Evolutionary conservation across 2,797 vertebrate species (phyloP), one percentile per base, ranked within the genome.

Genomic region (Channallabes apus): DNA sequence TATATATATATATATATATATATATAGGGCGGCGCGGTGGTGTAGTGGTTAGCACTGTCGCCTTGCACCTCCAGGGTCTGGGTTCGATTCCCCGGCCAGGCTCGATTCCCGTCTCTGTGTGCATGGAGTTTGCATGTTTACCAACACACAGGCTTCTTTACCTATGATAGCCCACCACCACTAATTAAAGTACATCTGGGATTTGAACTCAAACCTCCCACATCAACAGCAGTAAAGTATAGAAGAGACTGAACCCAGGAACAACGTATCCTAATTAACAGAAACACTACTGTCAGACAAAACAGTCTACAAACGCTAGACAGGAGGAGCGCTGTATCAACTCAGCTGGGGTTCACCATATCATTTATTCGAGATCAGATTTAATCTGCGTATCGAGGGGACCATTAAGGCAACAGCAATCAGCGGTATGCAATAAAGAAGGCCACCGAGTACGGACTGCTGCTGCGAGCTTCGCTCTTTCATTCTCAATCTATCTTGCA

Each of bases 331-430:
- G 76, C 58, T 61, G 32, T 14, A 78, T 27, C 24, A 61, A 61
- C 56, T 78, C 32, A 24, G 76, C 54, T 8, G 22, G 84, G 62
- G 58, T 27, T 75, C 41, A n/a, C 58, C 46, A 32, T 81, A 65
- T 81, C 56, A 51, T 41, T 62, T 75, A 51, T 61, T 62, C 56
- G 20, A 38, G 65, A 84, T 84, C 67, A 80, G 56, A 80, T 71
- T 80, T 85, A 51, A 80, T 85, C 67, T 64, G 58, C 38, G 80
- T 85, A 80, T 54, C 38, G 14, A 17, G 24, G 20, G 27, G 56
- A 24, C n/a, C 56, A 27, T 51, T 18, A 64, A 56, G 71, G 56
- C 62, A 85, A 27, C 75, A 84, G 64, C 75, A 79, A 69, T 79
- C 76, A 80, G 65, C 14, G 14, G 76, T 78, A 58, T 6, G 54